Conservation (phyloP, 2,113 vertebrate genomes). For the Puma concolor region DNA sequence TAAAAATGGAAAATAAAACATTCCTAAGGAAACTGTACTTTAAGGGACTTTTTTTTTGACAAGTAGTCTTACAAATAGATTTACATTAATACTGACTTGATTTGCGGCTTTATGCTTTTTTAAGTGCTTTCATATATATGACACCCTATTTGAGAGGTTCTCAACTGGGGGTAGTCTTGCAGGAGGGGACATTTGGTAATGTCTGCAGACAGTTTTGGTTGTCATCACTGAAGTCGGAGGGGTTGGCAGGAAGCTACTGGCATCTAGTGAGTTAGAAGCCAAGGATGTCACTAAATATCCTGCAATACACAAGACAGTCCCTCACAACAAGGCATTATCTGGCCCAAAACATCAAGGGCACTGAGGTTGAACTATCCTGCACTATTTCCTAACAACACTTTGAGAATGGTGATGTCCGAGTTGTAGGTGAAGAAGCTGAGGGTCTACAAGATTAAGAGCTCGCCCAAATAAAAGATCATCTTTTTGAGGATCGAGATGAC, state of each 20-base stretch:
- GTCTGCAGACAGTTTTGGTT: neutral
- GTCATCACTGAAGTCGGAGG: neutral
- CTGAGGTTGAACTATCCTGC: neutral
- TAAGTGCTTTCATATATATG: slow-evolving; percentile 47
- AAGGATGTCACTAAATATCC: neutral
- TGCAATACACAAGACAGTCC: neutral
- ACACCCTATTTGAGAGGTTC: slow-evolving; percentile 42
- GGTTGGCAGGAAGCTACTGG: neutral
- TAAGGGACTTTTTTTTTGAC: slow-evolving; percentile 46
- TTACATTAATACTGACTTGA: slow-evolving; percentile 53
- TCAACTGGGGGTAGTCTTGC: neutral
- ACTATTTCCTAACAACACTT: neutral
- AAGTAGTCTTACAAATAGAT: slow-evolving; percentile 50
- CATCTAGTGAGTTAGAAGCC: neutral
- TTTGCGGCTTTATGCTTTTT: slow-evolving; percentile 15
- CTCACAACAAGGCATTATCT: neutral
- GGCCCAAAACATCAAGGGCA: neutral
- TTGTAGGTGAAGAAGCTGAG: neutral
- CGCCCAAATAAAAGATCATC: neutral
- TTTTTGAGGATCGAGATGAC: neutral
- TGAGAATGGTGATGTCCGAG: neutral
- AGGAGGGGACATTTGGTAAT: neutral
- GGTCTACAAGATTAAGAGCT: neutral
- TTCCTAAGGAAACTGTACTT: slow-evolving; percentile 68
- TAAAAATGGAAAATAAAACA: slow-evolving; percentile 73